Conservation (phyloP, 2,113 vertebrate species). For the Xyrauchen texanus region DNA sequence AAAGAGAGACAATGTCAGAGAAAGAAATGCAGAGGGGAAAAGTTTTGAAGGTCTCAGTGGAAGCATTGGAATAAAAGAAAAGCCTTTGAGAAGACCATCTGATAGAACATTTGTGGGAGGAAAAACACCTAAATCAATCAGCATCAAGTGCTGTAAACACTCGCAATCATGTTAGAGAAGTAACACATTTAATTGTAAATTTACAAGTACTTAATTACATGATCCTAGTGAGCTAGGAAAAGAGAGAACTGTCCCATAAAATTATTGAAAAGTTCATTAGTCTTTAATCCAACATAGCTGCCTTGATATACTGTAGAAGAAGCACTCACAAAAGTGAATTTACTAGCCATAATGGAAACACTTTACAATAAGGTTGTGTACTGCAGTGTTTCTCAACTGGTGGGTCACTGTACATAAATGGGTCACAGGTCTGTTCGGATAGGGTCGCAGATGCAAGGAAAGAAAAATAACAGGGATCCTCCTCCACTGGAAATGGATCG, state of each 20-base stretch:
- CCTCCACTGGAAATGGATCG: too few relatives aligned
- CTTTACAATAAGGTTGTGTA: too few relatives aligned
- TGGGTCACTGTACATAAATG: too few relatives aligned
- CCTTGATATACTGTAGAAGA: conserved; percentile 9
- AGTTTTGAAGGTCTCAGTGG: conserved; percentile 30
- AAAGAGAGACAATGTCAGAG: conserved; percentile 26
- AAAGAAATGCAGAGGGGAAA: conserved; percentile 21
- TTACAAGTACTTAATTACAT: conserved; percentile 14
- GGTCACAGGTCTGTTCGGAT: too few relatives aligned
- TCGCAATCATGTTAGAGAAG: too few relatives aligned
- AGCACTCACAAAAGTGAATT: conserved; percentile 32
- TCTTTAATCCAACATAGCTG: background rate
- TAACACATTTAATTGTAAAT: background rate
- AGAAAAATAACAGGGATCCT: too few relatives aligned
- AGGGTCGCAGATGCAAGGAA: too few relatives aligned
- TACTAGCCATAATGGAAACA: conserved; percentile 38
- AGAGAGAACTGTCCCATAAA: background rate
- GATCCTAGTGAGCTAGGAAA: background rate
- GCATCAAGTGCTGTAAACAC: background rate
- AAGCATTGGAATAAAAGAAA: conserved; percentile 8
- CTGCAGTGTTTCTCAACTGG: too few relatives aligned
- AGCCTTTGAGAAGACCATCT: conserved; percentile 1
- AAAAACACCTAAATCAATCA: background rate
- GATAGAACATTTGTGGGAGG: background rate
- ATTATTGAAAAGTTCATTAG: background rate